Evolutionary conservation across 2,113 vertebrate species (phyloP), one percentile per base, ranked within the genome.

Genomic region (Otus sunia): DNA sequence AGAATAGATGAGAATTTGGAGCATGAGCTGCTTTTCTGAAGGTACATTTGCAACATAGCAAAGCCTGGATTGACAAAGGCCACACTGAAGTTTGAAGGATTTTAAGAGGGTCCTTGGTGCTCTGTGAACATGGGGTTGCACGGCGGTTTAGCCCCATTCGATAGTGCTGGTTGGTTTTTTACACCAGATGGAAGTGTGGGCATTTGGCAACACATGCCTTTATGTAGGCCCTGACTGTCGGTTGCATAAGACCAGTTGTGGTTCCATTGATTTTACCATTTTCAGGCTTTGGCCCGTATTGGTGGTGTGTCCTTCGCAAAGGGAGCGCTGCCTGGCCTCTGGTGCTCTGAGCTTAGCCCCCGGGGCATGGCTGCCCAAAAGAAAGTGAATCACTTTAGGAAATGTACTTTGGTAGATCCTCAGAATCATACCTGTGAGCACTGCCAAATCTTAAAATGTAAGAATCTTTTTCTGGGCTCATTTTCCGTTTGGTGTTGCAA

Each of bases 361-460:
- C 45, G 19, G 19, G 18, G 45, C 9, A 47, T 47, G 20, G 45
- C 45, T 47, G 45, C 45, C 45, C 45, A 2, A 11, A 34, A 19
- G 27, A 53, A 47, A 12, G 72, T 10, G 14, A 62, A 4, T 63
- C 27, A 22, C 25, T 63, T 60, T 36, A 58, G 74, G 34, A 74
- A 67, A 13, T 9, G 18, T 26, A 1, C 39, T 68, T 64, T 59
- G 49, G 26, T 67, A 45, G 43, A 14, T 62, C 22, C 32, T 75
- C 1, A 2, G 69, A 36, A 32, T 26, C 10, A 0, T n/a, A 19
- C 9, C 69, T 2, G 0, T 29, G 56, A 85, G 67, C 50, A 8
- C 59, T 76, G 41, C 27, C 17, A 39, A 16, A 20, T 43, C 22
- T 30, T 29, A 25, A 41, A 39, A 39, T 4, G 2, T 0, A 19